Evolutionary conservation across 2,797 vertebrate genomes (phyloP), one percentile per base, ranked within the genome.

Genomic region (Nyctalus aviator): DNA sequence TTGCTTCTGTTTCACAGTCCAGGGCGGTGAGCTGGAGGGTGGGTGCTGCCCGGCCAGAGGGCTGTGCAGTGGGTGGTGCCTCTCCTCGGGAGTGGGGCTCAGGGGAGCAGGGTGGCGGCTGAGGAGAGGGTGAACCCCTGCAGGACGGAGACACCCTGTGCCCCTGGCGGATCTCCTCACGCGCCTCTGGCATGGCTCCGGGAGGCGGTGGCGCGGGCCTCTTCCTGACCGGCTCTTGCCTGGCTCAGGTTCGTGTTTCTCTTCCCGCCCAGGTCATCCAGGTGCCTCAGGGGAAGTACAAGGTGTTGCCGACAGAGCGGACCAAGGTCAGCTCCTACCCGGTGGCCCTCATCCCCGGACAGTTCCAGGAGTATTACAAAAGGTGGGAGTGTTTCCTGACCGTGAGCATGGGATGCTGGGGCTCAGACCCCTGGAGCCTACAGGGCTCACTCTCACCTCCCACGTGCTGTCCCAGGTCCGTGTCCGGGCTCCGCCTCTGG

Each of bases 351-450:
- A 99, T 99, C 97, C 99, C 99, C 84, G 99, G 99, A 91, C 99
- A 99, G 97, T 99, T 99, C 98, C 99, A 99, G 97, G 99, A 99
- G 71, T 99, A 99, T 97, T 99, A 99, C 97, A 99, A 99, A 98
- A 99, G 99, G 99, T 99, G 98, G 17, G 17, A 1, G 62, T n/a
- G 30, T 3, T 1, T 66, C 57, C 2, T 13, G 25, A 13, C 57
- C 25, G 57, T 12, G 25, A 11, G 25, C 57, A 6, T 2, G 12
- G 25, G 11, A 1, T 62, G 59, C 59, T 5, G 59, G 59, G 27
- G 25, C 25, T 13, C 57, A 6, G 57, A 62, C 57, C 25, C 30
- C 4, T 17, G 30, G 62, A 6, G 30, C 27, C 30, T 27, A 7
- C 30, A 17, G 13, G 59, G 62, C 13, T 64, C 6, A 14, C 62